Evolutionary conservation across 2,888 invertebrate genomes (phyloP).

Genomic region (Hyalella azteca): DNA sequence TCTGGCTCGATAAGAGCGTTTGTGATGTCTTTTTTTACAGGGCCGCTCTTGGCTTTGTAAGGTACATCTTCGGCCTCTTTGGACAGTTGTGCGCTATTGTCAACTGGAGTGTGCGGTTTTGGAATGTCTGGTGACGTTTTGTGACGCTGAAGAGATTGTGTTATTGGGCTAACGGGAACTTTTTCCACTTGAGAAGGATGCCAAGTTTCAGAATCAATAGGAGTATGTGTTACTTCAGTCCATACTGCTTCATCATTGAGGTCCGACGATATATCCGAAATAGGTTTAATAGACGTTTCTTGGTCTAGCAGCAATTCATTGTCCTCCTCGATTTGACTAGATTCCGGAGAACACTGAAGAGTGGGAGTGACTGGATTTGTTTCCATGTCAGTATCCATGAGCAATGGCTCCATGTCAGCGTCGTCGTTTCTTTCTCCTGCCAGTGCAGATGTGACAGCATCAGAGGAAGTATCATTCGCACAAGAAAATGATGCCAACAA

Average conservation of each 20-base stretch:
- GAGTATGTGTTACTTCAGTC: no score
- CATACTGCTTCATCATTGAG: no score
- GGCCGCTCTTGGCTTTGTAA: neutral
- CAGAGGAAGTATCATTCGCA: neutral
- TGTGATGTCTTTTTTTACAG: neutral
- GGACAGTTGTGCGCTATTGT: neutral
- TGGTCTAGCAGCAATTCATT: no score
- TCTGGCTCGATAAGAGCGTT: constrained; percentile 8
- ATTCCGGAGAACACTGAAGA: neutral
- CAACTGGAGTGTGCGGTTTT: neutral
- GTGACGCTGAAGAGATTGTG: constrained; percentile 46
- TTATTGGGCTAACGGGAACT: no score
- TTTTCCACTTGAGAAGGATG: no score
- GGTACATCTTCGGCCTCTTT: constrained; percentile 38
- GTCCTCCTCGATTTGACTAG: neutral
- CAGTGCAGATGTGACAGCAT: neutral
- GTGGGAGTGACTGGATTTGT: neutral
- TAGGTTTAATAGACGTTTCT: no score
- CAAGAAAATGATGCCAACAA: neutral
- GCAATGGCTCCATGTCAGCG: neutral
- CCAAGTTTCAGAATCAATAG: no score
- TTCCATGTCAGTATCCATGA: neutral
- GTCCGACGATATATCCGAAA: no score
- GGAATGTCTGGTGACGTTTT: constrained; percentile 49
- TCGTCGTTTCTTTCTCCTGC: neutral